phyloP scores from a whole-genome alignment of 1,140 invertebrate species.

The Melipona quadrifasciata region DNA sequence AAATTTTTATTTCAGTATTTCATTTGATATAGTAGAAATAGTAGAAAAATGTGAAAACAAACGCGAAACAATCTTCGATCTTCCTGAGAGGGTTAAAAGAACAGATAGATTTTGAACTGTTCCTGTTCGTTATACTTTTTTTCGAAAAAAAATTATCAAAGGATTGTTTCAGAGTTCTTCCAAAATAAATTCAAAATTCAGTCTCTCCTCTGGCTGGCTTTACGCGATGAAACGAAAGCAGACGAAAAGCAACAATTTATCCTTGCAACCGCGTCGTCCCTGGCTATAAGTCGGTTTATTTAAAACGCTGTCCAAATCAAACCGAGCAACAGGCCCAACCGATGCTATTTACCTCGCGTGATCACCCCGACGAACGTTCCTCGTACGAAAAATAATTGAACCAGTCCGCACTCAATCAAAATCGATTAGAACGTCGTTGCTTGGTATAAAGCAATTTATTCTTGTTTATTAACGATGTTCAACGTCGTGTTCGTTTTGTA shows the following conservation, averaged over 20 bases:
- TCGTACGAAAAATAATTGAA: not conserved
- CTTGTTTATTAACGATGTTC: not conserved
- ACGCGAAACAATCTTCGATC: too few relatives aligned
- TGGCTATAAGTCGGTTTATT: not conserved
- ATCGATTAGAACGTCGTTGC: not conserved
- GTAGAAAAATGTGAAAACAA: too few relatives aligned
- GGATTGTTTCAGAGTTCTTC: not conserved
- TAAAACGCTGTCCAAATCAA: constrained; percentile 22
- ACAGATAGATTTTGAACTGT: not conserved
- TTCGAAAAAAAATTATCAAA: not conserved
- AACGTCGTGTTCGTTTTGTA: not conserved
- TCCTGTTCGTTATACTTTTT: not conserved
- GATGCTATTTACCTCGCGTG: not conserved
- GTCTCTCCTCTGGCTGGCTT: not conserved
- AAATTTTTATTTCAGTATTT: too few relatives aligned
- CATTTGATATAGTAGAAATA: not conserved
- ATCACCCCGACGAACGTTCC: not conserved
- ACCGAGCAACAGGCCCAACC: not conserved
- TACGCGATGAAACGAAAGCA: not conserved
- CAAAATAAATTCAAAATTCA: not conserved
- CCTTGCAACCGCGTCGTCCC: not conserved
- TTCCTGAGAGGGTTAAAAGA: not conserved
- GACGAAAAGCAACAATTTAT: not conserved
- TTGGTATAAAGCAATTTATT: not conserved
- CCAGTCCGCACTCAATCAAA: not conserved